phyloP scores from a whole-genome alignment of 2,797 vertebrate genomes.

The Borostomias antarcticus region DNA sequence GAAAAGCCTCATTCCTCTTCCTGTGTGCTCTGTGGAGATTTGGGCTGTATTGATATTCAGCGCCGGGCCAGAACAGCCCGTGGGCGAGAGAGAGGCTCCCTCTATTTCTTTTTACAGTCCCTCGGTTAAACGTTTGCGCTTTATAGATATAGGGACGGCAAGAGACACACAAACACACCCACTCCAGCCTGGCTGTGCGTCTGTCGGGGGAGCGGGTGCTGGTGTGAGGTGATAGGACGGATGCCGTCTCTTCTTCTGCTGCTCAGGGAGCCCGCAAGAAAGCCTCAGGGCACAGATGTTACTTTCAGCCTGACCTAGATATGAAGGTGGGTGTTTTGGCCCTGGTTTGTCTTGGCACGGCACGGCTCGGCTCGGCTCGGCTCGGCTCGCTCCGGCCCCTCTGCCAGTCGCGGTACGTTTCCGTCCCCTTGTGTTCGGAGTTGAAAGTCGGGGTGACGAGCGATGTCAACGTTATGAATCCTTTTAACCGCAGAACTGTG shows the following conservation, averaged over 20 bases:
- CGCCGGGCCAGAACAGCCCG: conserved; percentile 54
- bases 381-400: too few relatives aligned
- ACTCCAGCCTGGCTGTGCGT: conserved; percentile 18
- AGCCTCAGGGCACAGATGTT: conserved; percentile 43
- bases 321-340: conserved; percentile 32
- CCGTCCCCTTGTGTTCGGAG: not conserved
- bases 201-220: conserved; percentile 34
- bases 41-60: conserved; percentile 62
- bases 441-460: not conserved
- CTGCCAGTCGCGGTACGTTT: not conserved
- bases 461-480: too few relatives aligned
- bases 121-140: conserved; percentile 34
- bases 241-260: conserved; percentile 18
- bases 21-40: conserved; percentile 51
- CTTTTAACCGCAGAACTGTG: too few relatives aligned
- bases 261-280: conserved; percentile 12
- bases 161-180: conserved; percentile 26
- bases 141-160: conserved; percentile 47
- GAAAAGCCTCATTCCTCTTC: conserved; percentile 48
- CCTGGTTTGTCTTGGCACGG: too few relatives aligned
- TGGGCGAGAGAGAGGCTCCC: conserved; percentile 44
- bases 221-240: conserved; percentile 44
- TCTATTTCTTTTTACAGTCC: not conserved
- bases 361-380: too few relatives aligned
- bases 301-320: conserved; percentile 28